phyloP scores from a whole-genome alignment of 2,888 invertebrate species.

The Trichogramma evanescens region DNA sequence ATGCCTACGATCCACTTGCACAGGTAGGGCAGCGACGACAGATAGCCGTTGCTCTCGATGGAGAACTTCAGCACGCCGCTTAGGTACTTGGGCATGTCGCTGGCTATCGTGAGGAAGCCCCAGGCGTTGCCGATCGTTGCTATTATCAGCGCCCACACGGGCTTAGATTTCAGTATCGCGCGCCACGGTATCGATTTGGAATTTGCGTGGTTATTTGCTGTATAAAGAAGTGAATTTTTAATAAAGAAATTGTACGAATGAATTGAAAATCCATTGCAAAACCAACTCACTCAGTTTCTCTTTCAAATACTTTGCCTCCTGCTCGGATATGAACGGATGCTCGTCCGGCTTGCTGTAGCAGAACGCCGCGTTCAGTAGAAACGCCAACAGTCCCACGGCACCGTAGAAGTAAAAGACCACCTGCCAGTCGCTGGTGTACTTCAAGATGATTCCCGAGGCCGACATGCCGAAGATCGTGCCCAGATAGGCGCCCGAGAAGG shows the following conservation, averaged over 20 bases:
- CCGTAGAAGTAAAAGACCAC: slow-evolving; percentile 78
- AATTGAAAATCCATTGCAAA: slow-evolving; percentile 45
- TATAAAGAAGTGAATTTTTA: slow-evolving; percentile 70
- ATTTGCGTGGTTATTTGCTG: slow-evolving; percentile 50
- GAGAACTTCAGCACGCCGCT: slow-evolving; percentile 44
- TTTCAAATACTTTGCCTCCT: slow-evolving; percentile 36
- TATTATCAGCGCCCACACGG: slow-evolving; percentile 66
- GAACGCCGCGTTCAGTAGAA: slow-evolving; percentile 54
- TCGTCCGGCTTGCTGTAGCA: slow-evolving; percentile 42
- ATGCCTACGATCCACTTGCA: slow-evolving; percentile 47
- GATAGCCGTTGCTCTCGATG: slow-evolving; percentile 44
- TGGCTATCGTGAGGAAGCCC: slow-evolving; percentile 43
- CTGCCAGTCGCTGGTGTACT: slow-evolving; percentile 61
- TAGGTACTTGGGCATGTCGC: slow-evolving; percentile 47
- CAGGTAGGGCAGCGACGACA: slow-evolving; percentile 48
- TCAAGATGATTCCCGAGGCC: slow-evolving; percentile 63
- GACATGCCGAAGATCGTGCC: slow-evolving; percentile 55
- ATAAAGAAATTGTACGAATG: slow-evolving; percentile 69
- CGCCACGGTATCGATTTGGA: slow-evolving; percentile 39
- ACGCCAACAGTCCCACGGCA: slow-evolving; percentile 65
- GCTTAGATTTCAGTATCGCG: slow-evolving; percentile 51
- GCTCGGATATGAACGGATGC: slow-evolving; percentile 43
- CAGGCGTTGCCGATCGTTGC: slow-evolving; percentile 49
- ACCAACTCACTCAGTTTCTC: slow-evolving; percentile 23
- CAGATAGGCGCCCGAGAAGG: slow-evolving; percentile 71